A percentile compares a stretch with the other conserved stretches of the same genome.
Evolutionary conservation across 1,140 invertebrate genomes (phyloP).

Genomic region (Macrocentrus cingulum): DNA sequence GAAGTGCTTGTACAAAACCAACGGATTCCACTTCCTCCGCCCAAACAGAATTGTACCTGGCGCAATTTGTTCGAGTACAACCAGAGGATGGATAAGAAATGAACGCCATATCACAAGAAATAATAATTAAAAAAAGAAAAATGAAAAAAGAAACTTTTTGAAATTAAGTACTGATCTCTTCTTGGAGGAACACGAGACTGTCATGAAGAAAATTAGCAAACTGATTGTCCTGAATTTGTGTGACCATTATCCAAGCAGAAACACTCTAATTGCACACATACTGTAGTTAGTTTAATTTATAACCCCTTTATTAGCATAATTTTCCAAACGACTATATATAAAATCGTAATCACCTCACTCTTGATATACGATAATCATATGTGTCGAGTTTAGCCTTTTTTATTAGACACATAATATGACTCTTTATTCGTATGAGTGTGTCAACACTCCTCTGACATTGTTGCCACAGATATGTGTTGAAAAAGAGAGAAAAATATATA

Average conservation of each 20-base stretch:
- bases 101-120: constrained; percentile 56
- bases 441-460: constrained; percentile 2
- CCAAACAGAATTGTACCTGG: constrained; percentile 59
- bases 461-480: too few relatives aligned
- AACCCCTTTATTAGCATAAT: constrained; percentile 50
- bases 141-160: constrained; percentile 46
- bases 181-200: constrained; percentile 24
- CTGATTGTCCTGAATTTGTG: not conserved
- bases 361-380: not conserved
- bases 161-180: constrained; percentile 54
- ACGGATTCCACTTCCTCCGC: constrained; percentile 61
- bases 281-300: constrained; percentile 56
- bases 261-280: constrained; percentile 24
- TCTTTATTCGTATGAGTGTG: constrained; percentile 3
- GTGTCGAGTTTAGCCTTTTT: not conserved
- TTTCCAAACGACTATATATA: constrained; percentile 32
- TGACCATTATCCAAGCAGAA: not conserved
- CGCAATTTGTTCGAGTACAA: constrained; percentile 36
- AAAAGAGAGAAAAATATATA: too few relatives aligned
- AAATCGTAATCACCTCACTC: constrained; percentile 12
- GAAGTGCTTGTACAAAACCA: constrained; percentile 69
- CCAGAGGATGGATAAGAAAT: constrained; percentile 28
- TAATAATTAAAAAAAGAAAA: too few relatives aligned
- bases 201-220: not conserved
- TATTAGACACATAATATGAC: not conserved